These are phyloP conservation scores for Glaucomys volans DNA, from an alignment of 2,113 vertebrate species.

Conservation along the genomic window DNA sequence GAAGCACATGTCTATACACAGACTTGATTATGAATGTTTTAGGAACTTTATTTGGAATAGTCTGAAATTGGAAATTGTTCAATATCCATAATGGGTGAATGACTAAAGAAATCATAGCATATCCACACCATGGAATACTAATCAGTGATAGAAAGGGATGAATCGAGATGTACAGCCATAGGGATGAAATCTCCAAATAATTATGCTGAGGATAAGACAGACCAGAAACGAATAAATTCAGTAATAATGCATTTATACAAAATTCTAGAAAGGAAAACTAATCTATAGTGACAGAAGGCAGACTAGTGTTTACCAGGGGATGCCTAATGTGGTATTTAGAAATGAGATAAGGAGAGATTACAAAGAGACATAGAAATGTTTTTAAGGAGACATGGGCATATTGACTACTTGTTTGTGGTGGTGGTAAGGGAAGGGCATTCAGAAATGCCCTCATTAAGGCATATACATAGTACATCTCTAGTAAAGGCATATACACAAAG, in stretches of 20 bases:
- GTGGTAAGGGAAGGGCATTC: not conserved
- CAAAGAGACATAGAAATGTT: not conserved
- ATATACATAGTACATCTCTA: not conserved
- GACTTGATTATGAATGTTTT: not conserved
- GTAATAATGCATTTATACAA: not conserved
- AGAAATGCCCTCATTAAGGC: too few relatives aligned
- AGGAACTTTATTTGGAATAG: not conserved
- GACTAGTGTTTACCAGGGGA: not conserved
- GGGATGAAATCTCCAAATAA: too few relatives aligned
- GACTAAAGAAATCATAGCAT: not conserved
- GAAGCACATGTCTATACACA: not conserved
- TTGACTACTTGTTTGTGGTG: not conserved
- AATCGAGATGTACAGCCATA: not conserved
- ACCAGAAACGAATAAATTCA: not conserved
- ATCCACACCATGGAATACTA: not conserved
- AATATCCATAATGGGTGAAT: not conserved
- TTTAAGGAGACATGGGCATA: not conserved
- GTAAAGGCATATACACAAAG: not conserved
- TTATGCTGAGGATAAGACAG: not conserved
- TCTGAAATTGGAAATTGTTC: not conserved
- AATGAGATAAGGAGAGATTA: not conserved
- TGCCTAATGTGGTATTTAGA: not conserved
- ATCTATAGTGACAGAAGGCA: not conserved
- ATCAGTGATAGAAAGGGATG: not conserved
- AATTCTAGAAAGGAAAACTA: slow-evolving; percentile 19